Evolutionary conservation across 2,113 vertebrate genomes (phyloP), one percentile per base, ranked within the genome.

Genomic region (Erythrocebus patas): DNA sequence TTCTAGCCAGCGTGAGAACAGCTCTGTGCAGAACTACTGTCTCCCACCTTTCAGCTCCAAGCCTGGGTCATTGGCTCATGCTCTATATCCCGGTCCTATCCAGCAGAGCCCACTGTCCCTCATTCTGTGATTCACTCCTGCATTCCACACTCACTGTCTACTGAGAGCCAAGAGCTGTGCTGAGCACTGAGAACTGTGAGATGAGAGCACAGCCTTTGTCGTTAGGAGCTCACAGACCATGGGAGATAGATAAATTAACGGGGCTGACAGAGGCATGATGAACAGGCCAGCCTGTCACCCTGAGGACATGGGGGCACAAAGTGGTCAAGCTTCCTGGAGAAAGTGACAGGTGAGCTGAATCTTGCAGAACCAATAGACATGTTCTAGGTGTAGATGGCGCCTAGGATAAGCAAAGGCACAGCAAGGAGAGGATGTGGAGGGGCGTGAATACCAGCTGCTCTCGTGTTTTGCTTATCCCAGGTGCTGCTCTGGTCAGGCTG

Each of bases 341-440:
- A 66, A 25, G 45, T 10, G 48, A 66, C 48, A 35, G 61, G 78
- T 14, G 76, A 48, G 55, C 55, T 18, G 16, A 35, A 1, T 73
- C n/a, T 20, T 48, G 40, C 4, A 64, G 68, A 78, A n/a, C 35
- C 43, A 82, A 64, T 0, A 89, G 20, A 7, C 68, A 11, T 4
- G 16, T 81, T 66, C 75, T 32, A 40, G 76, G 40, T 35, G 8
- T 38, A 30, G 80, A 10, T 0, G 3, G 14, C 5, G 1, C 6
- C 6, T 45, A 22, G 78, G 48, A 76, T 0, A 72, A 25, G 43
- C 50, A 52, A 85, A 91, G 66, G 14, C 38, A n/a, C 7, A n/a
- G 61, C 4, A 23, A 32, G 11, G n/a, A 50, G 48, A 61, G 61
- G 6, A 6, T 0, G 1, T 0, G 0, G 52, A n/a, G 27, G 84